Conservation (phyloP, 2,888 invertebrate species). For the Actias luna region DNA sequence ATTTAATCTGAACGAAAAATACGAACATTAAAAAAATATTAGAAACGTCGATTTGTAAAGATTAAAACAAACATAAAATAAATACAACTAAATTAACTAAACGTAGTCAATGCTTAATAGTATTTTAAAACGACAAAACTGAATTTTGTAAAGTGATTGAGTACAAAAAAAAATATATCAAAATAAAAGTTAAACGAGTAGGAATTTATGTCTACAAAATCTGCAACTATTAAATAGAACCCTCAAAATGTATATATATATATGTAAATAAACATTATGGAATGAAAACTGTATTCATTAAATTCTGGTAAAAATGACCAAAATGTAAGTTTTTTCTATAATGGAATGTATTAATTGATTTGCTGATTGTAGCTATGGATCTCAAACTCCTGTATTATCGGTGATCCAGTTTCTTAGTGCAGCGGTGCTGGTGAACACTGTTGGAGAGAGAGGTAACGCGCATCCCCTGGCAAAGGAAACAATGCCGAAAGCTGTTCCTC, state of each 20-base stretch:
- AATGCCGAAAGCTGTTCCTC: constrained; percentile 71
- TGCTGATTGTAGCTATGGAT: constrained; percentile 13
- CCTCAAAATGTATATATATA: too few relatives aligned
- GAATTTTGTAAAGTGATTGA: not conserved
- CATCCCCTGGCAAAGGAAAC: constrained; percentile 77
- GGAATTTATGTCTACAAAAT: too few relatives aligned
- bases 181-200: too few relatives aligned
- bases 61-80: not conserved
- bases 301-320: too few relatives aligned
- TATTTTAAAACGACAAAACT: not conserved
- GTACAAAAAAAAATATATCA: too few relatives aligned
- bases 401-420: constrained; percentile 69
- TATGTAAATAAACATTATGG: too few relatives aligned
- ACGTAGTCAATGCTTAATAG: not conserved
- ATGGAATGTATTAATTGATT: not conserved
- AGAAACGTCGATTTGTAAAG: not conserved
- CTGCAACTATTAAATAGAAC: too few relatives aligned
- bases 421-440: constrained; percentile 73
- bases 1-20: not conserved
- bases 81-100: not conserved
- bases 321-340: not conserved
- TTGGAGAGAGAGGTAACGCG: constrained; percentile 72
- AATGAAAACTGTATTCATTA: too few relatives aligned
- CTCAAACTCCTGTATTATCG: constrained; percentile 66
- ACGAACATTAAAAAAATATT: not conserved